Base-by-base conservation (phyloP, 2,888 invertebrate genomes). In the Protophormia terraenovae region DNA sequence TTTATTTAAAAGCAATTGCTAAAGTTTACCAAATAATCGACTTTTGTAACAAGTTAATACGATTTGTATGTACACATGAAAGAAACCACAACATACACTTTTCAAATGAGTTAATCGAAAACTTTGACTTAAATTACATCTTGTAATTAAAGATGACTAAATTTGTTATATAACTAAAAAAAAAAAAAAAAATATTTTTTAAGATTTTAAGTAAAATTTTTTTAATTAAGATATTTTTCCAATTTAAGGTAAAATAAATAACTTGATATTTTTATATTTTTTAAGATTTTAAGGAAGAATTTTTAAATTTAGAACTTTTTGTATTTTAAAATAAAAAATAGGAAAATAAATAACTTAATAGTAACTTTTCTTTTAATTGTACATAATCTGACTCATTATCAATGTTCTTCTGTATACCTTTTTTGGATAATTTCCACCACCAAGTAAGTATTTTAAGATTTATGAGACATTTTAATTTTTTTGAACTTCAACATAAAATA, bases 11-110 rank as follows among this genome's bases (percentile, higher is more conserved):
- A 62, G 29, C 62, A 62, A 71, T 77, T 77, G 73, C 16, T 41
- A 67, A 79, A 79, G 27, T 79, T 71, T 79, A 38, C 53, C 41
- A 69, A 72, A 38, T 53, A 32, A 83, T 83, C 35, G 53, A 75
- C 62, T 83, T 75, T 69, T 75, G 32, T 55, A 50, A 77, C 58
- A 72, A 41, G 24, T 50, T 72, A 72, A 72, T 67, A 38, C 32
- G n/a, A 53, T 72, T 78, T 77, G 14, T 22, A 62, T 47, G 8
- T 38, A 32, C 32, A 38, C 38, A 38, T 38, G 12, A 38, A 60
- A 69, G 38, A 67, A 60, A 29, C 60, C 64, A 79, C 71, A 71
- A 71, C 5, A n/a, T 47, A 32, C 5, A 22, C 14, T 10, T 45
- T 16, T n/a, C 10, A 32, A 29, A 12, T 8, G 16, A 45, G 16